phyloP scores from a whole-genome alignment of 2,113 vertebrate genomes.

The Myodes glareolus region DNA sequence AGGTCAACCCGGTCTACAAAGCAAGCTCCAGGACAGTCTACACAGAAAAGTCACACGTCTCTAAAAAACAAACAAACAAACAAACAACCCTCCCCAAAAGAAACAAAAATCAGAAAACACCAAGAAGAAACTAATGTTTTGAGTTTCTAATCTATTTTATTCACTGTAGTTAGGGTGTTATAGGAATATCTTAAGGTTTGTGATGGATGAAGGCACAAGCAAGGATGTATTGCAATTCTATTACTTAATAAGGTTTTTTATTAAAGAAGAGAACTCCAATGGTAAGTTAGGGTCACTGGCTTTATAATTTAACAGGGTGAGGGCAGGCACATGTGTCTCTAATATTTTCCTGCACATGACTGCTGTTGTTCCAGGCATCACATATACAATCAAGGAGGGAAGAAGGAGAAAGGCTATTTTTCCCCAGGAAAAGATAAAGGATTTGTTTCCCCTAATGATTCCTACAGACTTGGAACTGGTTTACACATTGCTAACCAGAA shows the following conservation, averaged over 20 bases:
- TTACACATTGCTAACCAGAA: not conserved
- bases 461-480: not conserved
- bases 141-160: not conserved
- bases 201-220: not conserved
- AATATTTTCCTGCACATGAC: not conserved
- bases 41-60: not conserved
- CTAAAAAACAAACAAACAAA: not conserved
- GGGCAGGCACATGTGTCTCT: not conserved
- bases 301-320: not conserved
- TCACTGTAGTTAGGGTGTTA: not conserved
- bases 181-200: not conserved
- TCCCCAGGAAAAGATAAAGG: not conserved
- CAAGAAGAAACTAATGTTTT: not conserved
- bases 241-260: slow-evolving; percentile 10
- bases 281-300: not conserved
- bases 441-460: not conserved
- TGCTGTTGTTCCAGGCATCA: not conserved
- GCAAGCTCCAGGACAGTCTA: not conserved
- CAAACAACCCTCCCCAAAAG: too few relatives aligned
- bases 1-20: not conserved
- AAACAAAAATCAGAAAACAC: not conserved
- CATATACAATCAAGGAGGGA: not conserved
- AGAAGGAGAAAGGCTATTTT: not conserved
- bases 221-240: not conserved
- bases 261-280: not conserved